Evolutionary conservation across 2,888 invertebrate genomes (phyloP).

Genomic region (Sipha maydis): DNA sequence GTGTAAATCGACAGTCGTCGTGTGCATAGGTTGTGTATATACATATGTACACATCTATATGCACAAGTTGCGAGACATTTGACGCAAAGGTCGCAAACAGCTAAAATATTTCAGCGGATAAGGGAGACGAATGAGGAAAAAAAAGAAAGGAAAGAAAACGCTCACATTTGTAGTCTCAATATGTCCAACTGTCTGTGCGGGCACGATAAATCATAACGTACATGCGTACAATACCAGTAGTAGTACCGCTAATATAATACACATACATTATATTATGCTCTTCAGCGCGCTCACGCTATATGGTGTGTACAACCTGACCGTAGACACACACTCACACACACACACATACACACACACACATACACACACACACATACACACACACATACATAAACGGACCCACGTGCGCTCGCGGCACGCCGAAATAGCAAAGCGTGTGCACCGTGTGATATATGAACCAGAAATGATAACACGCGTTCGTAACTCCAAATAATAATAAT

Average conservation of each 20-base stretch:
- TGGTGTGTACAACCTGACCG: background rate
- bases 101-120: conserved; percentile 1
- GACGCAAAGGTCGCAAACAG: background rate
- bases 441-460: conserved; percentile 27
- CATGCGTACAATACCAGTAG: background rate
- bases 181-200: conserved; percentile 23
- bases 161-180: conserved; percentile 25
- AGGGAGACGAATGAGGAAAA: background rate
- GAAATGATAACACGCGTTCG: conserved; percentile 36
- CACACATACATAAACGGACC: too few relatives aligned
- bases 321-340: background rate
- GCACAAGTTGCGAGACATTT: background rate
- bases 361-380: background rate
- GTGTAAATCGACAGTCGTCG: conserved; percentile 7
- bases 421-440: background rate
- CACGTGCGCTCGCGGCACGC: background rate
- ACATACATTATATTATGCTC: background rate
- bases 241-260: background rate
- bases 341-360: background rate
- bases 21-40: background rate
- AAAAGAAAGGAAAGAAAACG: background rate
- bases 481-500: background rate
- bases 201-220: conserved; percentile 37
- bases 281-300: background rate
- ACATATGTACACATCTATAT: background rate